A percentile compares a stretch with the other conserved stretches of the same genome.
Evolutionary conservation across 2,888 invertebrate genomes (phyloP).

Genomic region (Andricus quercusramuli): DNA sequence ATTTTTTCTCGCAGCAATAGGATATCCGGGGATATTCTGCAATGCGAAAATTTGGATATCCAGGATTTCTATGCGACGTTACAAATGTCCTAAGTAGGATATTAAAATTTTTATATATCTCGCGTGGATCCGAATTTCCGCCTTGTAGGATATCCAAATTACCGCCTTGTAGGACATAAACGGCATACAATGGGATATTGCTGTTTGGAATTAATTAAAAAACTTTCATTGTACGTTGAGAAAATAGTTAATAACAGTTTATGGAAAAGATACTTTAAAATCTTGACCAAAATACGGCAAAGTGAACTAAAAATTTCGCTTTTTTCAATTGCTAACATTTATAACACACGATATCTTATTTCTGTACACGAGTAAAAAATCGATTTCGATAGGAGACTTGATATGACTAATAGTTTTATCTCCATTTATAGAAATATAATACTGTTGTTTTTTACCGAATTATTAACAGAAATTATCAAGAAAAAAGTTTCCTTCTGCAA

Average conservation of each 20-base stretch:
- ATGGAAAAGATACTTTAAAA: background rate
- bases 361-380: conserved; percentile 63
- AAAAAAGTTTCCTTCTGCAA: conserved; percentile 12
- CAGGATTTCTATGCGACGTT: too few relatives aligned
- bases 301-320: background rate
- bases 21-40: too few relatives aligned
- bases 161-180: too few relatives aligned
- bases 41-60: too few relatives aligned
- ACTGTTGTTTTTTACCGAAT: background rate
- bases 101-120: too few relatives aligned
- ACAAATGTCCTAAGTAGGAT: too few relatives aligned
- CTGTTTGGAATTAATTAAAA: background rate
- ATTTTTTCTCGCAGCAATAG: too few relatives aligned
- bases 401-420: conserved; percentile 40
- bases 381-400: conserved; percentile 33
- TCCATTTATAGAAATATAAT: conserved; percentile 33
- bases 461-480: background rate
- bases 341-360: conserved; percentile 46
- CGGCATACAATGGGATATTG: too few relatives aligned
- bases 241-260: too few relatives aligned
- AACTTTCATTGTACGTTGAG: background rate
- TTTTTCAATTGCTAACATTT: conserved; percentile 50
- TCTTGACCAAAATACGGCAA: background rate
- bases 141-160: too few relatives aligned
- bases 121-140: too few relatives aligned